Evolutionary conservation across 1,140 invertebrate genomes (phyloP).

Genomic region (Anthonomus grandis): DNA sequence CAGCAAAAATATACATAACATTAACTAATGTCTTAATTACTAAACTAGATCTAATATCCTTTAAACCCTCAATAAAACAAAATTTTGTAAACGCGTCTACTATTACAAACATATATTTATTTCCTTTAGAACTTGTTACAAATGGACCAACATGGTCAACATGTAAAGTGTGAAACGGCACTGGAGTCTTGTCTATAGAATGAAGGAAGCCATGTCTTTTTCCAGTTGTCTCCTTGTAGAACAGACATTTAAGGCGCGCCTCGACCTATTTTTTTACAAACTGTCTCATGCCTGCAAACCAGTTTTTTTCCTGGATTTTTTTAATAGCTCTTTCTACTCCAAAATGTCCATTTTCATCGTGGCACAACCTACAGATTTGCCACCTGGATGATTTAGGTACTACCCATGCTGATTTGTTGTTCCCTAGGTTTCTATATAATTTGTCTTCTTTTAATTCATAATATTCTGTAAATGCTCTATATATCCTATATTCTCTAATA

Average conservation of each 20-base stretch:
- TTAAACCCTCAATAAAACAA: no score
- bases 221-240: not conserved
- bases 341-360: constrained; percentile 29
- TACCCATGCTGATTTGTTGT: not conserved
- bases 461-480: no score
- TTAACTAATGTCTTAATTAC: no score
- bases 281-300: not conserved
- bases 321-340: constrained; percentile 25
- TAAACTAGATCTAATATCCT: no score
- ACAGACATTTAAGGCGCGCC: not conserved
- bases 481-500: no score
- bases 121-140: no score
- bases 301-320: constrained; percentile 13
- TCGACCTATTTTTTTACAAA: not conserved
- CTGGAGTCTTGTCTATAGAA: constrained; percentile 15
- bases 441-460: not conserved
- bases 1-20: not conserved
- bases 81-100: no score
- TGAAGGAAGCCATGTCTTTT: not conserved
- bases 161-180: constrained; percentile 24
- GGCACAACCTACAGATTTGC: constrained; percentile 17
- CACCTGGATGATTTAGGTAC: no score
- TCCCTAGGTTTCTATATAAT: not conserved
- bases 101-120: not conserved
- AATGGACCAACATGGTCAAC: constrained; percentile 31